phyloP scores from a whole-genome alignment of 2,797 vertebrate genomes.

The Oophaga sylvatica region DNA sequence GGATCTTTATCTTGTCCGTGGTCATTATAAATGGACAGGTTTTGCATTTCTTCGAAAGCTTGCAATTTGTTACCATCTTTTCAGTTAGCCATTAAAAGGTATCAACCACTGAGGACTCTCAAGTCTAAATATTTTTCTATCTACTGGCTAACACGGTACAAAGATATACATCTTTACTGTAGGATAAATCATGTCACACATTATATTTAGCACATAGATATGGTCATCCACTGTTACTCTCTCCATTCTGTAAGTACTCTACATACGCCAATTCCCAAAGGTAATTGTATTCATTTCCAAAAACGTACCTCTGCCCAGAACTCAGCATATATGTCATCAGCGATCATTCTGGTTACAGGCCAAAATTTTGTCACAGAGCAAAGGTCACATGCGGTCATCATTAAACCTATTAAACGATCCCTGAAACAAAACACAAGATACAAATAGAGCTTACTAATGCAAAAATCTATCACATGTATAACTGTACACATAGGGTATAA shows the following conservation, averaged over 20 bases:
- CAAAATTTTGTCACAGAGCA: conserved; percentile 98
- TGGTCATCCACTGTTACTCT: too few species aligned
- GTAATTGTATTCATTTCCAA: neutral
- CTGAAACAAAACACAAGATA: conserved; percentile 72
- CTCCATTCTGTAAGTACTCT: neutral
- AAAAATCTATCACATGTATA: neutral
- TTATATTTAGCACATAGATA: too few species aligned
- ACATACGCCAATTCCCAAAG: neutral
- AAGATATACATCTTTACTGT: too few species aligned
- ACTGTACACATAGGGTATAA: neutral
- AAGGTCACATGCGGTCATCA: conserved; percentile 99
- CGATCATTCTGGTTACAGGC: conserved; percentile 91
- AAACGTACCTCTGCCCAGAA: conserved; percentile 96
- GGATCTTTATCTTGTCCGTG: too few species aligned
- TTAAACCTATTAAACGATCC: conserved; percentile 95
- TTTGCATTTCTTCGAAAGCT: too few species aligned
- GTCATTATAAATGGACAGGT: too few species aligned
- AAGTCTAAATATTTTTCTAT: too few species aligned
- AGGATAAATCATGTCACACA: too few species aligned
- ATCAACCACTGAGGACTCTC: too few species aligned
- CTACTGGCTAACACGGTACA: too few species aligned
- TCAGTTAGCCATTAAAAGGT: too few species aligned
- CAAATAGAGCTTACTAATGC: neutral
- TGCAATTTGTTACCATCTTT: too few species aligned
- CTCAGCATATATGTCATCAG: conserved; percentile 97